Base-by-base conservation (phyloP, 2,113 vertebrate species). In the Ondatra zibethicus region DNA sequence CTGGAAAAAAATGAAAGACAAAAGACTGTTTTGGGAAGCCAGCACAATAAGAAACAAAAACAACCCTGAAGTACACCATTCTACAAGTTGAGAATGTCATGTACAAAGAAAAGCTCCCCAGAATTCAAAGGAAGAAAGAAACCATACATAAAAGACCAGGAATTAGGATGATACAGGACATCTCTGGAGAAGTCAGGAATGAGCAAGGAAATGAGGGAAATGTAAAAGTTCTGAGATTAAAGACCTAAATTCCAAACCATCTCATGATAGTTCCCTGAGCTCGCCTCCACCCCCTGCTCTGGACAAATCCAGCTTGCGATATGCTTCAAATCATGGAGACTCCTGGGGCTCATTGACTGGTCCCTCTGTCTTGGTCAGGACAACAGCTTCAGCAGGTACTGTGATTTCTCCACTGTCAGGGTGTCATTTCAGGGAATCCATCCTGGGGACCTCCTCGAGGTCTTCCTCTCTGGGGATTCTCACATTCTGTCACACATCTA, bases 31-130 rank as follows among this genome's bases (percentile, higher is more conserved):
- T 73, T 63, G 31, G 50, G 61, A 89, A 14, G 21, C 21, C n/a
- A 96, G 31, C 13, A 85, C 76, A 84, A 36, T 39, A 27, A 94
- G 70, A 31, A 65, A 90, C 61, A 90, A 63, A 89, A 90, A 58
- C 7, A 72, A n/a, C 65, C 88, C 36, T n/a, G 72, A 39, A 3
- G 12, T 29, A 45, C 3, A 7, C 61, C 31, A 31, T 73, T 66
- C 75, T 66, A 68, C 77, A 93, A 75, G 90, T 92, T 88, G 55
- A 85, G 70, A 87, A n/a, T 70, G 47, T 81, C 42, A n/a, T 1
- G 6, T 14, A 89, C 61, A 77, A 87, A 88, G 31, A 81, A 11
- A 95, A 77, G 29, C n/a, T 72, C 7, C 16, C 82, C 27, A 76
- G 75, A 61, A 66, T 45, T 86, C n/a, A 89, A 25, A 65, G 12